A percentile compares a stretch with the other conserved stretches of the same genome.
These are phyloP conservation scores for Rambutsinella grinnellia DNA, from an alignment of 2,888 invertebrate species.

Conservation along the genomic window DNA sequence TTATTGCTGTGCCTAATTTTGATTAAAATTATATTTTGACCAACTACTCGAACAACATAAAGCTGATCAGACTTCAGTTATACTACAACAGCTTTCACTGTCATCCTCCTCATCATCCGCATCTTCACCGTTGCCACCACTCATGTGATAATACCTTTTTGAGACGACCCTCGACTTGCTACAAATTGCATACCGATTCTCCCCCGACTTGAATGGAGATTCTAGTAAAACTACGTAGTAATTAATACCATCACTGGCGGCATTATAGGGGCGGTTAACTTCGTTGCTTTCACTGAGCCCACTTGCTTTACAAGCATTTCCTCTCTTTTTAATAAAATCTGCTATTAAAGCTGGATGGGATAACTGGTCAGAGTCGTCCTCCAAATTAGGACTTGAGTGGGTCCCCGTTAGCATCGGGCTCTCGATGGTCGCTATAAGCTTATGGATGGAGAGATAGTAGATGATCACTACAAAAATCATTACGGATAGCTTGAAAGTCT, in stretches of 20 bases:
- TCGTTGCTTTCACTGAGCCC: constrained; percentile 2
- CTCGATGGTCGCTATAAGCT: constrained; percentile 44
- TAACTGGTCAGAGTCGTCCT: constrained; percentile 44
- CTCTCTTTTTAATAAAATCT: constrained; percentile 39
- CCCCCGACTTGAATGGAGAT: constrained; percentile 40
- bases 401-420: constrained; percentile 24
- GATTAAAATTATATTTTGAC: no score
- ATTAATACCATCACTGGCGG: constrained; percentile 53
- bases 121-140: background rate
- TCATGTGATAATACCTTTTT: background rate
- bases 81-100: constrained; percentile 31
- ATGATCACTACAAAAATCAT: constrained; percentile 47
- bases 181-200: constrained; percentile 13
- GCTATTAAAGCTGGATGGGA: constrained; percentile 44
- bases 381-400: constrained; percentile 38
- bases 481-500: constrained; percentile 45
- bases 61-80: constrained; percentile 43
- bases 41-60: constrained; percentile 1
- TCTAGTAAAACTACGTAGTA: constrained; percentile 54
- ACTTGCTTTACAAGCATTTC: constrained; percentile 6
- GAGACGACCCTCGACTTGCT: background rate
- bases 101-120: constrained; percentile 13
- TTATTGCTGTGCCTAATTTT: no score
- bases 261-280: constrained; percentile 45
- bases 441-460: constrained; percentile 52